phyloP scores from a whole-genome alignment of 1,140 invertebrate genomes.

The Globodera ellingtonae region DNA sequence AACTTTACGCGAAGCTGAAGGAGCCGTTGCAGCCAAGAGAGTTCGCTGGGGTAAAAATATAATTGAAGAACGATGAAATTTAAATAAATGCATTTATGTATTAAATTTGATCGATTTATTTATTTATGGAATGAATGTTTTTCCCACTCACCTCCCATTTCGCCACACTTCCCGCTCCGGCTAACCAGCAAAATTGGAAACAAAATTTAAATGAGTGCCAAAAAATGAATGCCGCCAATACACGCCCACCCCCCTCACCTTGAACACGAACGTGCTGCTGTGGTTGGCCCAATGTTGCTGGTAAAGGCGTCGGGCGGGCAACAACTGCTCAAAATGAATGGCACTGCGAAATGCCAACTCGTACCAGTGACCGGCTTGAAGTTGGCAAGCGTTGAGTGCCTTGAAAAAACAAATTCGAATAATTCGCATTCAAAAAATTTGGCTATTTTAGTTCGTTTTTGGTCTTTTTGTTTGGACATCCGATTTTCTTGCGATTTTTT shows the following conservation, averaged over 20 bases:
- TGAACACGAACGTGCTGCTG: conserved; percentile 47
- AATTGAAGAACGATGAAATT: neutral
- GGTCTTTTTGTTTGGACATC: neutral
- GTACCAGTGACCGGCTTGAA: conserved; percentile 41
- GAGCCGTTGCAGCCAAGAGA: conserved; percentile 49
- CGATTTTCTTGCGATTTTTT: neutral
- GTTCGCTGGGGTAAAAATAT: conserved; percentile 20
- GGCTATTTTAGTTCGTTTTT: too few relatives aligned
- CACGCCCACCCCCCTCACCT: neutral
- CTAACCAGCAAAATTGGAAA: neutral
- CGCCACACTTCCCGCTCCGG: conserved; percentile 51
- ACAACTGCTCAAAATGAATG: conserved; percentile 51
- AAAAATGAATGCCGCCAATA: neutral
- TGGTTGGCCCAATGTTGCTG: conserved; percentile 51
- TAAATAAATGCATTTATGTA: neutral
- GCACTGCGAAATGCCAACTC: conserved; percentile 38
- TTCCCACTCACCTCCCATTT: conserved; percentile 19
- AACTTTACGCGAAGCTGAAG: conserved; percentile 45
- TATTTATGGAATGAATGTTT: too few relatives aligned
- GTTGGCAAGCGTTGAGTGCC: conserved; percentile 51
- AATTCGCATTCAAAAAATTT: neutral
- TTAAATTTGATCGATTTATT: neutral
- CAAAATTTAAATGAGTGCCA: neutral
- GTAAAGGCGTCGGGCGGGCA: conserved; percentile 32
- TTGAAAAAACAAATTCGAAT: conserved; percentile 11